Evolutionary conservation across 2,888 invertebrate genomes (phyloP).

Genomic region (Orgyia antiqua): DNA sequence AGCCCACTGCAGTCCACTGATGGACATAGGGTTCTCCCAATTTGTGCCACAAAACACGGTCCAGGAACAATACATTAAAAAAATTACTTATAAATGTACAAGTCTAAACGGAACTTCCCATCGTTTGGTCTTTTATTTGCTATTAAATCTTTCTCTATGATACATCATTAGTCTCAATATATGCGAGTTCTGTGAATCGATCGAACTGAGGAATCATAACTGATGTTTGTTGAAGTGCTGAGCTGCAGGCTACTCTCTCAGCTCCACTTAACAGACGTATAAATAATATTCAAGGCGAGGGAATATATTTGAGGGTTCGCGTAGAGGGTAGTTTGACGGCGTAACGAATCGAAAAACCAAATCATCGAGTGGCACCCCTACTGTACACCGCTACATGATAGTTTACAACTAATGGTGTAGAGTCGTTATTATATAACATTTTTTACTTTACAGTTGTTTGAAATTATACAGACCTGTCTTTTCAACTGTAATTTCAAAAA

Average conservation of each 20-base stretch:
- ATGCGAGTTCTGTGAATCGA: conserved; percentile 30
- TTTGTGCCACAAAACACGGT: too few species aligned
- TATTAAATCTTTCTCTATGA: too few species aligned
- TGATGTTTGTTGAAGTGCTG: conserved; percentile 75
- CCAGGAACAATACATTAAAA: too few species aligned
- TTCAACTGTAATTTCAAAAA: too few species aligned
- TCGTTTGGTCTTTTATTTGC: too few species aligned
- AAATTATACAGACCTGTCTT: too few species aligned
- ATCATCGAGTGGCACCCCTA: conserved; percentile 78
- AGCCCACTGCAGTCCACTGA: too few species aligned
- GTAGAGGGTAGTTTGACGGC: conserved; percentile 77
- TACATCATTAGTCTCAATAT: conserved; percentile 5
- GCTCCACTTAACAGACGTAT: conserved; percentile 78
- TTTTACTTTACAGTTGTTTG: conserved; percentile 1
- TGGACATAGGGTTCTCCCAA: too few species aligned
- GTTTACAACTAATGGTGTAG: conserved; percentile 49
- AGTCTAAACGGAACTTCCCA: too few species aligned
- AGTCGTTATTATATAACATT: conserved; percentile 27
- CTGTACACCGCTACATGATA: conserved; percentile 73
- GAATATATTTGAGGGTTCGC: conserved; percentile 73
- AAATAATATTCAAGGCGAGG: conserved; percentile 78
- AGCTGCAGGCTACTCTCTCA: conserved; percentile 70
- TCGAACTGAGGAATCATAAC: conserved; percentile 67
- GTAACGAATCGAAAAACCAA: conserved; percentile 79
- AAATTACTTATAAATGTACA: too few species aligned